Evolutionary conservation across 2,888 invertebrate genomes (phyloP).

Genomic region (Leptopilina syphax): DNA sequence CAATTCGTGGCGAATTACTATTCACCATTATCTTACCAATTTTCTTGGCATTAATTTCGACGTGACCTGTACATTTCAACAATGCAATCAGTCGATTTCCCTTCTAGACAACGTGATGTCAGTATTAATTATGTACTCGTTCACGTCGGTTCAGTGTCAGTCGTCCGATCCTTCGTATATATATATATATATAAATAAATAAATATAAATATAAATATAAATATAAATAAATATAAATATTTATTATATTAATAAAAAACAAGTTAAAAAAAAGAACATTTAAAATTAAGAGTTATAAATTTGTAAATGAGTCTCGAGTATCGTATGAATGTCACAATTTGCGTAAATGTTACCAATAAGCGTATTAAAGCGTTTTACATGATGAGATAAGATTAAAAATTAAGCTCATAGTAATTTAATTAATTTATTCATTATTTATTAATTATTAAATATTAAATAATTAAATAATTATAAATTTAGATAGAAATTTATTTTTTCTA

Average conservation of each 20-base stretch:
- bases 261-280: conserved; percentile 34
- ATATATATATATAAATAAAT: conserved; percentile 38
- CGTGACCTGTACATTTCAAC: conserved; percentile 54
- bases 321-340: conserved; percentile 3
- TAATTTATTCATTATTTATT: not conserved
- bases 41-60: conserved; percentile 46
- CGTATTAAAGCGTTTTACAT: conserved; percentile 21
- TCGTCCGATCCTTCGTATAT: conserved; percentile 58
- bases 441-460: too few relatives aligned
- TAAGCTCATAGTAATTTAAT: not conserved
- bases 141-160: conserved; percentile 55
- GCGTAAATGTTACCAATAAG: not conserved
- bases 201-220: too few relatives aligned
- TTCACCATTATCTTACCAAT: conserved; percentile 39
- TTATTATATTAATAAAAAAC: conserved; percentile 16
- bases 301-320: conserved; percentile 28
- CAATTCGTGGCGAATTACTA: not conserved
- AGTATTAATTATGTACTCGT: conserved; percentile 14
- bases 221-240: too few relatives aligned
- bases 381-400: conserved; percentile 27
- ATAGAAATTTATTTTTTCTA: not conserved
- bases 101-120: conserved; percentile 40
- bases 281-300: conserved; percentile 37
- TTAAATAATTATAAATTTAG: too few relatives aligned
- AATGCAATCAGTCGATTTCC: conserved; percentile 32